Evolutionary conservation across 2,888 invertebrate genomes (phyloP).

Genomic region (Plusia festucae): DNA sequence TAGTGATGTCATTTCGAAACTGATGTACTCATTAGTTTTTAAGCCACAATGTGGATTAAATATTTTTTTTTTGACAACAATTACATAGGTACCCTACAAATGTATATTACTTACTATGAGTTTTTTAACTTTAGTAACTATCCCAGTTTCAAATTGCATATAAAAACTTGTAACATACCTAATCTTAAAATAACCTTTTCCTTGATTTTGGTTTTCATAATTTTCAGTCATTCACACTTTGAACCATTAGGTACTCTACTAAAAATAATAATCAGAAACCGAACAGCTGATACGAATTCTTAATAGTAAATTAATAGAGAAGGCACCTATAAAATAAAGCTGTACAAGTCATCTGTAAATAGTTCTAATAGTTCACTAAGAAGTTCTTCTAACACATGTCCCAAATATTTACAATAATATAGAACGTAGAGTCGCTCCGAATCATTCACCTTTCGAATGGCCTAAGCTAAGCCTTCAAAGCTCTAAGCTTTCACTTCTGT

Average conservation of each 20-base stretch:
- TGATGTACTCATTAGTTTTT: too few relatives aligned
- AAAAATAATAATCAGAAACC: neutral
- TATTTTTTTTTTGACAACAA: too few relatives aligned
- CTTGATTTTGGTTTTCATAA: too few relatives aligned
- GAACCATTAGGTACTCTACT: too few relatives aligned
- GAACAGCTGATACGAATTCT: neutral
- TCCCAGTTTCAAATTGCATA: too few relatives aligned
- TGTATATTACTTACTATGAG: too few relatives aligned
- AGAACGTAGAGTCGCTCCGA: constrained; percentile 56
- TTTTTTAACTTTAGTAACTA: too few relatives aligned
- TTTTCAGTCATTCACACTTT: neutral
- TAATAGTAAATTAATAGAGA: neutral
- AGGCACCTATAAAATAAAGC: neutral
- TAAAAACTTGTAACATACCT: neutral
- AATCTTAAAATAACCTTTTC: neutral
- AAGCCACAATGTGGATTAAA: too few relatives aligned
- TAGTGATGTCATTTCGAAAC: constrained; percentile 24
- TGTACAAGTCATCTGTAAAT: neutral
- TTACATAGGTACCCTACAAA: too few relatives aligned
- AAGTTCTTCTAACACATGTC: constrained; percentile 37
- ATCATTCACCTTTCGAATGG: constrained; percentile 73
- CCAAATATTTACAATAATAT: constrained; percentile 56
- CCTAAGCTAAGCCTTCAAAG: constrained; percentile 62
- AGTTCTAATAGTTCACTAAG: neutral
- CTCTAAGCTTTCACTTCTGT: constrained; percentile 70